Percentiles rank a stretch among this genome's conserved stretches.
Evolutionary conservation across 1,140 invertebrate species (phyloP).

Genomic region (Lysiphlebus fabarum): DNA sequence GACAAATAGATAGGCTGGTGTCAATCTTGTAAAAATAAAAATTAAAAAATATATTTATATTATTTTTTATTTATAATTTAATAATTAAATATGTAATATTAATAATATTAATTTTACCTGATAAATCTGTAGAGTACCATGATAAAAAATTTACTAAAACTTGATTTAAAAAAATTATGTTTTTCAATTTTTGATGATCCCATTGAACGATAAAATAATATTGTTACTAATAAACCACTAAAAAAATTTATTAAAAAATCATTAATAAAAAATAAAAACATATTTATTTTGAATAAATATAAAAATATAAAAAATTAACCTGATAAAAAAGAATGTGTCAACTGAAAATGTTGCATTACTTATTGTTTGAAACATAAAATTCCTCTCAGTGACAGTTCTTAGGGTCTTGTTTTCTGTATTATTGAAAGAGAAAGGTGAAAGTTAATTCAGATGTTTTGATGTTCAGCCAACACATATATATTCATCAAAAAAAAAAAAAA

Average conservation of each 20-base stretch:
- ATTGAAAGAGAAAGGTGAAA: slow-evolving; percentile 23
- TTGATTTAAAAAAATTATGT: slow-evolving; percentile 44
- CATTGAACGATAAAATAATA: slow-evolving; percentile 67
- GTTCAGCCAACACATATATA: too few relatives aligned
- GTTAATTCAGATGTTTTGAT: slow-evolving; percentile 29
- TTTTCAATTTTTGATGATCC: slow-evolving; percentile 50
- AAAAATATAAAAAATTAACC: slow-evolving; percentile 48
- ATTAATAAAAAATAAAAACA: slow-evolving; percentile 7
- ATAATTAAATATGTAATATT: not conserved
- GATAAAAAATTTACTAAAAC: slow-evolving; percentile 55
- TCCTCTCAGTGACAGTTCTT: slow-evolving; percentile 71
- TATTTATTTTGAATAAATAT: slow-evolving; percentile 5
- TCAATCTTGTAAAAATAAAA: slow-evolving; percentile 56
- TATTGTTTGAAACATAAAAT: slow-evolving; percentile 78
- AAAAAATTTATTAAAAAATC: too few relatives aligned
- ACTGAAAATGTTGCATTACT: slow-evolving; percentile 88
- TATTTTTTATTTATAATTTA: not conserved
- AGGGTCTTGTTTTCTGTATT: slow-evolving; percentile 65
- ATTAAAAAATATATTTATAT: not conserved
- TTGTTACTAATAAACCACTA: slow-evolving; percentile 74
- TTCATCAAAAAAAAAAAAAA: too few relatives aligned
- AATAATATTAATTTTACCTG: slow-evolving; percentile 42
- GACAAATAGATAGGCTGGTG: slow-evolving; percentile 78
- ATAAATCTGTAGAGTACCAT: slow-evolving; percentile 67
- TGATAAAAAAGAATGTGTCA: slow-evolving; percentile 90